A percentile compares a stretch with the other conserved stretches of the same genome.
Conservation (phyloP, 2,888 invertebrate genomes). For the Parnassius smintheus region DNA sequence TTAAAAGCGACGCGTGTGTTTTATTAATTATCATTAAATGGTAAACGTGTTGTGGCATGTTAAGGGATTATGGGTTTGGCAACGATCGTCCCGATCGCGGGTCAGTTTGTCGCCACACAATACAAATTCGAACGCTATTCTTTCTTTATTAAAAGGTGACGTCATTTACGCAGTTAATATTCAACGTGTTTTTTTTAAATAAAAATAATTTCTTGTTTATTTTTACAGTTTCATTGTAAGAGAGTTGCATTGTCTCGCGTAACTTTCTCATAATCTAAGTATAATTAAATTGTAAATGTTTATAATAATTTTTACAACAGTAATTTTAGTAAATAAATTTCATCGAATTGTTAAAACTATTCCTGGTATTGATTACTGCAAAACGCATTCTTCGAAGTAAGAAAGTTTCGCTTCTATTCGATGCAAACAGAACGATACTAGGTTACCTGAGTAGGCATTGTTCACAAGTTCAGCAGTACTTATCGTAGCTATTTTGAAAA, state of each 20-base stretch:
- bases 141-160: slow-evolving; percentile 75
- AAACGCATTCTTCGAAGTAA: slow-evolving; percentile 12
- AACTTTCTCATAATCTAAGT: slow-evolving; percentile 9
- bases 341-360: slow-evolving; percentile 40
- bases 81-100: slow-evolving; percentile 51
- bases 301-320: slow-evolving; percentile 35
- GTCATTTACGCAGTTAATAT: slow-evolving; percentile 67
- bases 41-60: slow-evolving; percentile 30
- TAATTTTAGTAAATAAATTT: slow-evolving; percentile 1
- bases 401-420: slow-evolving; percentile 19
- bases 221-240: slow-evolving; percentile 29
- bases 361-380: slow-evolving; percentile 50
- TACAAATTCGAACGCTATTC: slow-evolving; percentile 62
- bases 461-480: slow-evolving; percentile 14
- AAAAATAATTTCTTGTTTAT: slow-evolving; percentile 28
- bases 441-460: slow-evolving; percentile 24
- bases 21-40: slow-evolving; percentile 31
- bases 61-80: slow-evolving; percentile 69
- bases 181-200: slow-evolving; percentile 39
- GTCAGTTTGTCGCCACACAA: slow-evolving; percentile 60
- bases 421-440: slow-evolving; percentile 15
- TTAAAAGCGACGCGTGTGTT: slow-evolving; percentile 46
- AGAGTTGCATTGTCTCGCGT: slow-evolving; percentile 67
- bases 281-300: slow-evolving; percentile 33
- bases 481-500: slow-evolving; percentile 15